phyloP scores from a whole-genome alignment of 1,140 invertebrate species.

The Macrobrachium nipponense region DNA sequence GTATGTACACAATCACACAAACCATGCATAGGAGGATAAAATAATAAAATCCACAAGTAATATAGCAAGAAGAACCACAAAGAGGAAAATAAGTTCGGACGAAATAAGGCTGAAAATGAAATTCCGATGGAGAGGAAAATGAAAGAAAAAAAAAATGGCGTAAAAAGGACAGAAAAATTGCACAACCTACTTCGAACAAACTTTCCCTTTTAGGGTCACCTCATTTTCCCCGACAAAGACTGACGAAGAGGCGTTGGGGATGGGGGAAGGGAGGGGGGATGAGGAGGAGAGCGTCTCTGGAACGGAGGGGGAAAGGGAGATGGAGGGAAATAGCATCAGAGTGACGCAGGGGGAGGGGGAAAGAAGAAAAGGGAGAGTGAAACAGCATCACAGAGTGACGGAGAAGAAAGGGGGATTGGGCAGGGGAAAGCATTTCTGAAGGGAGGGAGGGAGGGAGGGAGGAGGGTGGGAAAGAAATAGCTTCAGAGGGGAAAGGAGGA shows the following conservation, averaged over 20 bases:
- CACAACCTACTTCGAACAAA: no score
- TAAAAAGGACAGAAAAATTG: no score
- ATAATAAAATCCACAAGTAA: no score
- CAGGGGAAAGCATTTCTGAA: neutral
- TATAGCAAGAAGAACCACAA: neutral
- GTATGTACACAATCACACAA: no score
- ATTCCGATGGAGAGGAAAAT: no score
- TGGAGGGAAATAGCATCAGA: neutral
- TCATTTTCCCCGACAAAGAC: no score
- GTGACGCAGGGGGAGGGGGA: neutral
- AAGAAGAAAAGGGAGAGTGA: no score
- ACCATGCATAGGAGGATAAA: no score
- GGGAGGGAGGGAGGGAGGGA: neutral
- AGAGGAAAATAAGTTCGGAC: neutral
- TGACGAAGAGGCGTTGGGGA: neutral
- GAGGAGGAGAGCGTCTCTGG: neutral
- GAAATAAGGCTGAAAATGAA: neutral
- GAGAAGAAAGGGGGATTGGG: no score
- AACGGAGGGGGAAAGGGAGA: neutral
- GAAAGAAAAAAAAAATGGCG: neutral
- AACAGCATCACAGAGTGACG: neutral
- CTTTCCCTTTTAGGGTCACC: no score
- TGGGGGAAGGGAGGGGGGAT: neutral
- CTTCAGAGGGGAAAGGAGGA: neutral
- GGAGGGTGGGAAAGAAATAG: no score